Conservation (phyloP, 2,888 invertebrate genomes). For the Poecilobothrus nobilitatus region DNA sequence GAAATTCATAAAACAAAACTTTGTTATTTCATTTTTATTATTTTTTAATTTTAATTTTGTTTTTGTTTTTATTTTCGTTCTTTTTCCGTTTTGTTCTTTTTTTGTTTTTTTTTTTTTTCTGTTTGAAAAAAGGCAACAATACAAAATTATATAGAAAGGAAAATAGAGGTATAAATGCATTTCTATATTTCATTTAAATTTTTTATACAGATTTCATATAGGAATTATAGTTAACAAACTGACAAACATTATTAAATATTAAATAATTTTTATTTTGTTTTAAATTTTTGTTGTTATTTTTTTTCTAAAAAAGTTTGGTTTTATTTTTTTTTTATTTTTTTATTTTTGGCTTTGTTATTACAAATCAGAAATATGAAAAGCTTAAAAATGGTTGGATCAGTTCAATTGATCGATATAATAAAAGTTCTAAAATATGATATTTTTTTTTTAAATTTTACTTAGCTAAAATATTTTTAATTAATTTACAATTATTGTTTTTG, state of each 20-base stretch:
- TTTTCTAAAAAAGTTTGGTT: background rate
- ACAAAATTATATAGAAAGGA: background rate
- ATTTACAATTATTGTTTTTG: no score
- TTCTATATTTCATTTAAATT: background rate
- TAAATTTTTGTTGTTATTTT: background rate
- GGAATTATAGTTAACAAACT: background rate
- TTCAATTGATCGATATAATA: background rate
- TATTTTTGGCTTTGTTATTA: background rate
- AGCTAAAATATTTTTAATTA: no score
- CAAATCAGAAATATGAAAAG: background rate
- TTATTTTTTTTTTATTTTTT: background rate
- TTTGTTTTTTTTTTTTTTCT: no score
- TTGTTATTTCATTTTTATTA: background rate
- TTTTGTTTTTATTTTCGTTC: no score
- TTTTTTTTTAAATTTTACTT: no score
- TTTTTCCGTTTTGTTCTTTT: background rate
- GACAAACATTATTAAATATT: conserved; percentile 4
- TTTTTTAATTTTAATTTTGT: no score
- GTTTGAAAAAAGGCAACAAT: conserved; percentile 2
- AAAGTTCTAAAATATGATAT: no score
- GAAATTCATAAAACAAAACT: conserved; percentile 1
- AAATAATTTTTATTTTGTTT: conserved; percentile 6
- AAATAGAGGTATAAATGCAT: background rate
- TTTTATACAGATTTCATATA: background rate
- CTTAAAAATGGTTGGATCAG: background rate